These are phyloP conservation scores for Cygnus atratus DNA, from an alignment of 2,113 vertebrate genomes.

Conservation along the genomic window DNA sequence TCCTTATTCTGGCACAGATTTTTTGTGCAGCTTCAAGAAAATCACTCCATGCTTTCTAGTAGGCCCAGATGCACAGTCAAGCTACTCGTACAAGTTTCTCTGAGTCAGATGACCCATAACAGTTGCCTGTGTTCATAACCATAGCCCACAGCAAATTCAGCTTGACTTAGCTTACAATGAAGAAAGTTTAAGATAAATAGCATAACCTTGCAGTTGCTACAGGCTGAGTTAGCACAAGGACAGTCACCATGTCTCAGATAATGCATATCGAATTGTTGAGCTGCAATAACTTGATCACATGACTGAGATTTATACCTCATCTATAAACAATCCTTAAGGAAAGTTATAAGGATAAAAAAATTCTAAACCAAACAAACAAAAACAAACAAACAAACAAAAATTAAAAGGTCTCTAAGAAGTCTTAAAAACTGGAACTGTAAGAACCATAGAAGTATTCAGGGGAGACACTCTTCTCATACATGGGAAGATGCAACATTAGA, in stretches of 20 bases:
- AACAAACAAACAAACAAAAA: not conserved
- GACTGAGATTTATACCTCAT: not conserved
- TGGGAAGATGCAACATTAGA: not conserved
- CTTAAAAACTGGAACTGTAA: not conserved
- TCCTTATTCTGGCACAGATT: not conserved
- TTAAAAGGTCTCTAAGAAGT: not conserved
- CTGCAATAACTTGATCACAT: not conserved
- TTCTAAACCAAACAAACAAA: not conserved
- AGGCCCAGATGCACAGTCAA: not conserved
- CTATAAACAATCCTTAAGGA: not conserved
- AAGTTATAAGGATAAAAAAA: not conserved
- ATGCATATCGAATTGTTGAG: not conserved
- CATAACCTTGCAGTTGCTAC: not conserved
- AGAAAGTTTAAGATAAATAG: not conserved
- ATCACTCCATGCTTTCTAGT: not conserved
- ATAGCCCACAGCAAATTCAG: not conserved
- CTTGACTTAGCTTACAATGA: not conserved
- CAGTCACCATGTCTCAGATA: not conserved
- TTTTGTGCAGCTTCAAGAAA: not conserved
- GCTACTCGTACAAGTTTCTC: not conserved
- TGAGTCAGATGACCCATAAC: not conserved
- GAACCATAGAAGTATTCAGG: not conserved
- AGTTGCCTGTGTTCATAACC: not conserved
- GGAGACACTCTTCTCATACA: not conserved
- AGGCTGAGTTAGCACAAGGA: conserved; percentile 13